A percentile compares a stretch with the other conserved stretches of the same genome.
These are phyloP conservation scores for Pleuronectes platessa DNA, from an alignment of 2,113 vertebrate species.

Conservation along the genomic window DNA sequence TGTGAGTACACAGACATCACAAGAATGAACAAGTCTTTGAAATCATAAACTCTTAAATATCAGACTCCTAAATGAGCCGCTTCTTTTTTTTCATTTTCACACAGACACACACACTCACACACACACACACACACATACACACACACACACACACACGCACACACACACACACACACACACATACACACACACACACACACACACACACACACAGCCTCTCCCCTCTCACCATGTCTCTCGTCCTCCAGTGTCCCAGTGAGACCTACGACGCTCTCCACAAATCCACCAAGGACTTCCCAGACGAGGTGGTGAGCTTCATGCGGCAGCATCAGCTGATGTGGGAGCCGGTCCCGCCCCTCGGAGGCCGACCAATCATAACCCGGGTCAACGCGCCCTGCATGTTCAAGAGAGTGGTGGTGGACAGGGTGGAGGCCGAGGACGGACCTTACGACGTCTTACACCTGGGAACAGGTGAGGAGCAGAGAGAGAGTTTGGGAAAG, in stretches of 20 bases:
- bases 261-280: conserved; percentile 86
- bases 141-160: too few relatives aligned
- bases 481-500: neutral
- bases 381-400: conserved; percentile 74
- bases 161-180: too few relatives aligned
- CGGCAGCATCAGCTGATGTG: conserved; percentile 90
- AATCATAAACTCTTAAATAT: too few relatives aligned
- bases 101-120: too few relatives aligned
- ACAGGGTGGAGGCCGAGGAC: conserved; percentile 83
- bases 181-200: too few relatives aligned
- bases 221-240: neutral
- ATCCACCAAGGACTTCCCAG: conserved; percentile 88
- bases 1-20: conserved; percentile 69
- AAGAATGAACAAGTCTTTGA: too few relatives aligned
- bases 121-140: too few relatives aligned
- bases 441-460: conserved; percentile 83
- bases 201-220: too few relatives aligned
- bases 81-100: too few relatives aligned
- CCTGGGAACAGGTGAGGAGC: conserved; percentile 87
- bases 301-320: conserved; percentile 90
- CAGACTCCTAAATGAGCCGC: too few relatives aligned
- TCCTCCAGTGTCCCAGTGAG: conserved; percentile 87
- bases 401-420: conserved; percentile 85
- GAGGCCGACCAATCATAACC: conserved; percentile 80
- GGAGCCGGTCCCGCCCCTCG: conserved; percentile 85